A percentile compares a stretch with the other conserved stretches of the same genome.
Conservation (phyloP, 2,113 vertebrate genomes). For the Carollia perspicillata region DNA sequence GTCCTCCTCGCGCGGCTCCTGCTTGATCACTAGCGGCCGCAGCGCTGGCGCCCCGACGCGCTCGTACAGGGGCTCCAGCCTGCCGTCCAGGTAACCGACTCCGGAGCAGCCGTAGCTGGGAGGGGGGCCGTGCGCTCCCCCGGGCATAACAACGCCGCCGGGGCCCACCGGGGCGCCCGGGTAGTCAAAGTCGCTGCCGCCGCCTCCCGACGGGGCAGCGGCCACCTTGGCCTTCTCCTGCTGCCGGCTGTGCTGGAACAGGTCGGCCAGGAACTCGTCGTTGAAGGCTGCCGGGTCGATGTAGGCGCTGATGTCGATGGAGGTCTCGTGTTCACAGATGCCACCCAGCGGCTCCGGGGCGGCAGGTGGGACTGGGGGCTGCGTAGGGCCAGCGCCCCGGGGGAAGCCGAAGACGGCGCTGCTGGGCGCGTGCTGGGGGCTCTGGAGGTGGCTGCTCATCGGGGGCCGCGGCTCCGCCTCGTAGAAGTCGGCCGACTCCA, state of each 20-base stretch:
- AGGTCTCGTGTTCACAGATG: conserved; percentile 97
- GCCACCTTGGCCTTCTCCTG: conserved; percentile 89
- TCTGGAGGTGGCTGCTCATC: conserved; percentile 87
- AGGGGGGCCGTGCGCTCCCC: conserved; percentile 75
- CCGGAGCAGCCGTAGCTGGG: conserved; percentile 87
- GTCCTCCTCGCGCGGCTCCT: conserved; percentile 94
- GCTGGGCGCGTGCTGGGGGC: conserved; percentile 83
- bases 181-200: conserved; percentile 88
- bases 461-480: conserved; percentile 93
- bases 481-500: conserved; percentile 98
- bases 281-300: conserved; percentile 97
- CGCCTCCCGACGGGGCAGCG: conserved; percentile 71
- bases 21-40: conserved; percentile 94
- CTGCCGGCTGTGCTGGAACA: conserved; percentile 94
- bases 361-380: conserved; percentile 83
- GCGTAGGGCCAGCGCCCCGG: conserved; percentile 83
- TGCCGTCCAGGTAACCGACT: conserved; percentile 89
- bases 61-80: conserved; percentile 91
- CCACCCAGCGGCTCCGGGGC: conserved; percentile 87
- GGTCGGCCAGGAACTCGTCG: conserved; percentile 98
- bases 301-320: conserved; percentile 98
- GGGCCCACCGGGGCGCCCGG: conserved; percentile 64
- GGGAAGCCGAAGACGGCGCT: conserved; percentile 81
- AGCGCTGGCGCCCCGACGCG: conserved; percentile 85
- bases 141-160: conserved; percentile 80